phyloP scores from a whole-genome alignment of 2,113 vertebrate species.

The Panthera uncia region DNA sequence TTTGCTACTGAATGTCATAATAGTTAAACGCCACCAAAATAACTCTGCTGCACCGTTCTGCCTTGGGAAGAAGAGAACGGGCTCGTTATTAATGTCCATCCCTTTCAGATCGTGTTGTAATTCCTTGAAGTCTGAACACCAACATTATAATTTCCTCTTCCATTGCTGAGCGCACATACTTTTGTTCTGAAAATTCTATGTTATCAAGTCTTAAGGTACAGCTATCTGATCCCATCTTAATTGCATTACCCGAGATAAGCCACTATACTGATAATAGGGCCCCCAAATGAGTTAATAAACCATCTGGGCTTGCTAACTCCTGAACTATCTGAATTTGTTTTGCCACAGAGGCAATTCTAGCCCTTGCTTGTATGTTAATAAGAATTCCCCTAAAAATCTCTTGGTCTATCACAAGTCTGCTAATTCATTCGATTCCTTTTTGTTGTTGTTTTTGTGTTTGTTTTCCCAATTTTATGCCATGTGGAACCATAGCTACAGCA shows the following conservation, averaged over 20 bases:
- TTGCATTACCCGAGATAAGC: background rate
- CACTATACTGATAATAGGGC: background rate
- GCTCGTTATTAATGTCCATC: background rate
- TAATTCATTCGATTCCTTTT: background rate
- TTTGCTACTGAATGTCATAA: conserved; percentile 26
- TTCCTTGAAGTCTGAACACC: conserved; percentile 13
- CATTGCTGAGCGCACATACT: background rate
- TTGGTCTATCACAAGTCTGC: background rate
- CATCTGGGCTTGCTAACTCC: background rate
- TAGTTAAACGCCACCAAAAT: conserved; percentile 32
- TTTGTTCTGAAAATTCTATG: conserved; percentile 7
- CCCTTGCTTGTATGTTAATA: background rate
- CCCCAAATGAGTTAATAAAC: conserved; percentile 10
- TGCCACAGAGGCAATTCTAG: background rate
- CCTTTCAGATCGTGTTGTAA: background rate
- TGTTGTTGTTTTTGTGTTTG: background rate
- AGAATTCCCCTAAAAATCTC: background rate
- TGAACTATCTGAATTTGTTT: background rate
- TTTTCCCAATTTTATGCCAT: background rate
- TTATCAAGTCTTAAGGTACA: background rate
- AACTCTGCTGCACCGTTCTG: background rate
- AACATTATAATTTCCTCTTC: conserved; percentile 27
- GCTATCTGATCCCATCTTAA: background rate
- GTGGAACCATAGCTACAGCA: background rate
- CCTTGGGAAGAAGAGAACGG: background rate